Evolutionary conservation across 2,113 vertebrate species (phyloP), one percentile per base, ranked within the genome.

Genomic region (Cranoglanis bouderius): DNA sequence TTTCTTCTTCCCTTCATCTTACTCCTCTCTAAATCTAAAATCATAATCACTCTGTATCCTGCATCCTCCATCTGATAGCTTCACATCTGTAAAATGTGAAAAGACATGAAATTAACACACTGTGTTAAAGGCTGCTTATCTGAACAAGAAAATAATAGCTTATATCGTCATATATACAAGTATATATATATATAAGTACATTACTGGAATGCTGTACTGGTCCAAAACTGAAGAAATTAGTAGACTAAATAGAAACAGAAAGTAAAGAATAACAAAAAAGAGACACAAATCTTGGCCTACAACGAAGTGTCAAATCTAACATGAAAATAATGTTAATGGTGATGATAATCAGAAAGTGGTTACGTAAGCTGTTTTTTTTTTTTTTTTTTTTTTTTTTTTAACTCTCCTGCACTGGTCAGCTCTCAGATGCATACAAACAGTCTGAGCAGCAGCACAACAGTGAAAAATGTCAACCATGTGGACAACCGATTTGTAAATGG

Each of bases 21-120:
- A 46, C 65, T 84, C 46, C 70, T 88, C 63, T 85, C 84, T 61
- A 32, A 59, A 80, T 57, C 38, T 49, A 32, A 81, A 40, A 65
- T 82, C 78, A 61, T 82, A 29, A 59, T 59, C 35, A 46, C 35
- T 72, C 6, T 74, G 5, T 49, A 38, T 35, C 24, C 40, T 61
- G 24, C 26, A 29, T 51, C 57, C 59, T 26, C 43, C 38, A 61
- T 75, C 77, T 77, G 43, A 84, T 82, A 67, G 46, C 82, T 59
- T 70, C 14, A 80, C 14, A 14, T 67, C 46, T 65, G 29, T 63
- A 55, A 83, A 57, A 29, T 61, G 19, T 61, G 24, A 18, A 63
- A 29, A 43, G n/a, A 55, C 67, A 43, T 9, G 18, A 24, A 38
- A 74, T 35, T 4, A 72, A 55, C 46, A 74, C 49, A 57, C 32